These are phyloP conservation scores for Hypolimnas misippus DNA, from an alignment of 2,888 invertebrate genomes.

Conservation along the genomic window DNA sequence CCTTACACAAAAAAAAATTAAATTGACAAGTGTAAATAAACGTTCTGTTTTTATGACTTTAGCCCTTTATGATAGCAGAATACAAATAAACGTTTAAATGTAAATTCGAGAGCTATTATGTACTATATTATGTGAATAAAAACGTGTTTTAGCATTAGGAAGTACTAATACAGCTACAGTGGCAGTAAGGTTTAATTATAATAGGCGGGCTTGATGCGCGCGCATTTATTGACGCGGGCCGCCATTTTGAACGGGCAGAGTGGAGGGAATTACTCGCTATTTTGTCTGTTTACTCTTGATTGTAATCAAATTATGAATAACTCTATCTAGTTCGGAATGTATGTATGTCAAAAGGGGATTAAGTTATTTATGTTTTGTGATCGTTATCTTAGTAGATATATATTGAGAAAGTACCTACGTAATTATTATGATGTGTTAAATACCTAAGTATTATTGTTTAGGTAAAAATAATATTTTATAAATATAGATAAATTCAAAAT, in stretches of 20 bases:
- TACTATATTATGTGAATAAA: background rate
- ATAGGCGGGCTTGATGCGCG: constrained; percentile 41
- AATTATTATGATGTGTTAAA: too few species aligned
- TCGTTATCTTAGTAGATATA: too few species aligned
- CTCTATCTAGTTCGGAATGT: background rate
- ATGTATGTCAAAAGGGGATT: constrained; percentile 6
- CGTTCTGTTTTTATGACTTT: background rate
- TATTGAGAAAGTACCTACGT: too few species aligned
- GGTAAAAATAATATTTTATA: too few species aligned
- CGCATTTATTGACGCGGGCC: constrained; percentile 44
- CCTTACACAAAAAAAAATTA: background rate
- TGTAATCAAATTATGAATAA: constrained; percentile 10
- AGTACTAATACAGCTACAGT: constrained; percentile 28
- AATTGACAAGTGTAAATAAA: background rate
- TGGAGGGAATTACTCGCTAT: constrained; percentile 39
- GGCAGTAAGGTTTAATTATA: constrained; percentile 28
- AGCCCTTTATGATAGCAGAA: too few species aligned
- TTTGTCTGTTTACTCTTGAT: constrained; percentile 24
- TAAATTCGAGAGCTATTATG: background rate
- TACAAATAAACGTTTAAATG: too few species aligned
- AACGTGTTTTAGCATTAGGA: constrained; percentile 16
- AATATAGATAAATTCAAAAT: too few species aligned
- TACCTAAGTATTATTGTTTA: too few species aligned
- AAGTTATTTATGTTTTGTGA: background rate
- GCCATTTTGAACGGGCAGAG: constrained; percentile 43